A percentile compares a stretch with the other conserved stretches of the same genome.
phyloP scores from a whole-genome alignment of 2,888 invertebrate species.

The Microctonus hyperodae region DNA sequence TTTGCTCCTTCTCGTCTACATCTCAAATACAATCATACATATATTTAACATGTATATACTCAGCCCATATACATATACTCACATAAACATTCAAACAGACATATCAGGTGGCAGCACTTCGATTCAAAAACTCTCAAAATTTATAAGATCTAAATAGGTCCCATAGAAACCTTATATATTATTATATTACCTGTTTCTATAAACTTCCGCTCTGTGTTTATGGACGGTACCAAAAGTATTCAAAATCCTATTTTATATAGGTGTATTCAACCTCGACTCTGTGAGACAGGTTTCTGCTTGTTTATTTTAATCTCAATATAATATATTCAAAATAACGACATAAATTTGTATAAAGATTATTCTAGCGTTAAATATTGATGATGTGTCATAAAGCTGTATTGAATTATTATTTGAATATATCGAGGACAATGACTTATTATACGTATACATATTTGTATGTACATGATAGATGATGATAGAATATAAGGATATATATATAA shows the following conservation, averaged over 20 bases:
- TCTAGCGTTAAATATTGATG: too few relatives aligned
- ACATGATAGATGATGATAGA: background rate
- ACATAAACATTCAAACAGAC: too few relatives aligned
- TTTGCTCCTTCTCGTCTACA: slow-evolving; percentile 25
- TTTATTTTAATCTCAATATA: too few relatives aligned
- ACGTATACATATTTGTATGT: background rate
- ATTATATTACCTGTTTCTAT: slow-evolving; percentile 17
- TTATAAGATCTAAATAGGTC: slow-evolving; percentile 10
- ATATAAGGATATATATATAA: background rate
- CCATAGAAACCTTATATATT: background rate
- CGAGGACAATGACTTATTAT: slow-evolving; percentile 20
- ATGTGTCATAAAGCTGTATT: too few relatives aligned
- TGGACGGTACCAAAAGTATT: background rate
- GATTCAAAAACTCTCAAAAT: slow-evolving; percentile 32
- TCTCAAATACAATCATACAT: too few relatives aligned
- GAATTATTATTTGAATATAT: background rate
- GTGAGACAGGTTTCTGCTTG: background rate
- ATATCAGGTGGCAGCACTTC: slow-evolving; percentile 49
- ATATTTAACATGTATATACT: too few relatives aligned
- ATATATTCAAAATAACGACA: too few relatives aligned
- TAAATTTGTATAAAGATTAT: too few relatives aligned
- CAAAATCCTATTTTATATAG: background rate
- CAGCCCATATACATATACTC: background rate
- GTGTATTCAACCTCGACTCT: slow-evolving; percentile 1
- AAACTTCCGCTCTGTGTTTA: slow-evolving; percentile 14